Evolutionary conservation across 2,797 vertebrate genomes (phyloP).

Genomic region (Notamacropus eugenii): DNA sequence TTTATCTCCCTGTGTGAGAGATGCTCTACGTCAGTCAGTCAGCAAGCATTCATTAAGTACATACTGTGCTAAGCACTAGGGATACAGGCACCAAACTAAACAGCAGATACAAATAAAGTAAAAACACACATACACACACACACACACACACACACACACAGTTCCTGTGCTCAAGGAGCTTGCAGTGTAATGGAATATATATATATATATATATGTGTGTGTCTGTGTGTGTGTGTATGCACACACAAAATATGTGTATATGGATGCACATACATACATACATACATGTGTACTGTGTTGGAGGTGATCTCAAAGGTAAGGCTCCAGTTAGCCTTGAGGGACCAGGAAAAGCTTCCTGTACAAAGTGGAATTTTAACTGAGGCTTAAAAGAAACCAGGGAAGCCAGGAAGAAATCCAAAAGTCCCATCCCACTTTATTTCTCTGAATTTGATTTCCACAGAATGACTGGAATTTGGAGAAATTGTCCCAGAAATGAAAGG

Average conservation of each 20-base stretch:
- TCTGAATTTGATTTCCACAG: neutral
- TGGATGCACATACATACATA: neutral
- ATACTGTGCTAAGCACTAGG: neutral
- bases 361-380: neutral
- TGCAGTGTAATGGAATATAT: neutral
- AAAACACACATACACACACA: neutral
- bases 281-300: neutral
- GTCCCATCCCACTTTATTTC: neutral
- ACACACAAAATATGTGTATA: neutral
- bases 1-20: neutral
- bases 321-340: neutral
- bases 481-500: neutral
- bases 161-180: neutral
- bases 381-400: neutral
- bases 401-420: neutral
- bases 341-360: neutral
- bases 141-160: no score
- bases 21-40: neutral
- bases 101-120: neutral
- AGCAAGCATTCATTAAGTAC: neutral
- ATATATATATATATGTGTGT: neutral
- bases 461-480: neutral
- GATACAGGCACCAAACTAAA: neutral
- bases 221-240: neutral
- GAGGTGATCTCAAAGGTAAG: neutral